Base-by-base conservation (phyloP, 2,888 invertebrate genomes). In the Cheilosia urbana region DNA sequence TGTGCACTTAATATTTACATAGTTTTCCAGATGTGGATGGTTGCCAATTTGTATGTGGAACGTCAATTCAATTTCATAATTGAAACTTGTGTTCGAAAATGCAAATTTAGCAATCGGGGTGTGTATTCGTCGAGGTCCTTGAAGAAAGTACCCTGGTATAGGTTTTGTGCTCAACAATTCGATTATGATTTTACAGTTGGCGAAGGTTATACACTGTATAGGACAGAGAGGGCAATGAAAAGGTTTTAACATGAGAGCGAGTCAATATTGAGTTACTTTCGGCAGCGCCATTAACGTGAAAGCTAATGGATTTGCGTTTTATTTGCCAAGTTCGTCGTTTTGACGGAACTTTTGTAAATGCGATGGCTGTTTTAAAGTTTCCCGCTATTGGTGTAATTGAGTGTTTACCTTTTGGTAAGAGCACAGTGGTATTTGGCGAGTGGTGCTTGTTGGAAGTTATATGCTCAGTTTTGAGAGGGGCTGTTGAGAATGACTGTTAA, bases 21-120 rank as follows among this genome's bases (percentile, higher is more conserved):
- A 78, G 58, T 78, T 72, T 72, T 66, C 71, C 77, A 63, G 63
- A 66, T 72, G 60, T 66, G 82, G 71, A 78, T 77, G 47, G 62
- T 51, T 82, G 77, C 71, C 71, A 72, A 72, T 45, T 66, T 78
- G 71, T 66, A 62, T 78, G 66, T 78, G 34, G 65, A 82, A 82
- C 58, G 60, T 66, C 77, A 82, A 78, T 82, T 78, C 66, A 81
- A 76, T 76, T 71, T 69, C 82, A 78, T 77, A 82, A 78, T 82
- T 65, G 71, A 78, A 78, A 65, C 58, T 60, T 72, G 71, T 78
- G 71, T 78, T 82, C 60, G 69, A 78, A 82, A 78, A 82, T 78
- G 82, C 78, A 66, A 78, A 66, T 82, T 77, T 71, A 62, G 71
- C 78, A 72, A 82, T 77, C 53, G 42, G 6, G 4, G 40, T 30